Conservation (phyloP, 53 echinoderm and acorn worm species). For the Crossaster papposus region DNA sequence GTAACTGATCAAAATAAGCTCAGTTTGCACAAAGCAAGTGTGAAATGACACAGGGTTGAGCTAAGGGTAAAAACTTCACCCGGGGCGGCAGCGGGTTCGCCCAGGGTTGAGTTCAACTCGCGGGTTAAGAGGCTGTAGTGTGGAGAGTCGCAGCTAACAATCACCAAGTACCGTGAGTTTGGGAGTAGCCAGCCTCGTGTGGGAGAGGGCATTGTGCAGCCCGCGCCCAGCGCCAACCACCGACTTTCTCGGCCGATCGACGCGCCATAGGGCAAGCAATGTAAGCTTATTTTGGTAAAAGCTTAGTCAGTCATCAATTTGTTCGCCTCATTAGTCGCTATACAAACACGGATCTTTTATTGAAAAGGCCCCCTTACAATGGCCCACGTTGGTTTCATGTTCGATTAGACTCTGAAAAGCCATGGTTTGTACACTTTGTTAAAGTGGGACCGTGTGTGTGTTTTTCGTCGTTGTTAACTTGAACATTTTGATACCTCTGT, state of each 20-base stretch:
- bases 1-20: too few species aligned
- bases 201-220: neutral
- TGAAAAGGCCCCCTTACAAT: conserved; percentile 42
- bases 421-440: conserved; percentile 8
- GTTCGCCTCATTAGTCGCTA: conserved; percentile 59
- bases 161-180: neutral
- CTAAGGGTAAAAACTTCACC: too few species aligned
- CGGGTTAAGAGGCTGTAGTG: too few species aligned
- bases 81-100: too few species aligned
- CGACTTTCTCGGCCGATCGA: neutral
- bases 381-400: conserved; percentile 48
- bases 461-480: conserved; percentile 24
- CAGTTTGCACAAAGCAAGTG: too few species aligned
- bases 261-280: neutral
- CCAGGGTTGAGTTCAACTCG: too few species aligned
- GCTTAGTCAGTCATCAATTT: conserved; percentile 44
- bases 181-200: neutral
- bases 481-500: conserved; percentile 44
- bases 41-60: too few species aligned
- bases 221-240: neutral
- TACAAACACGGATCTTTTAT: conserved; percentile 45
- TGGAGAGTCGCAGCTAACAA: too few species aligned
- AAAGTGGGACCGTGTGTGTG: neutral
- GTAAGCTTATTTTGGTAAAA: conserved; percentile 50
- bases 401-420: conserved; percentile 26